Percentiles rank a stretch among this genome's conserved stretches.
phyloP scores from a whole-genome alignment of 2,797 vertebrate species.

The Glyptemys insculpta region DNA sequence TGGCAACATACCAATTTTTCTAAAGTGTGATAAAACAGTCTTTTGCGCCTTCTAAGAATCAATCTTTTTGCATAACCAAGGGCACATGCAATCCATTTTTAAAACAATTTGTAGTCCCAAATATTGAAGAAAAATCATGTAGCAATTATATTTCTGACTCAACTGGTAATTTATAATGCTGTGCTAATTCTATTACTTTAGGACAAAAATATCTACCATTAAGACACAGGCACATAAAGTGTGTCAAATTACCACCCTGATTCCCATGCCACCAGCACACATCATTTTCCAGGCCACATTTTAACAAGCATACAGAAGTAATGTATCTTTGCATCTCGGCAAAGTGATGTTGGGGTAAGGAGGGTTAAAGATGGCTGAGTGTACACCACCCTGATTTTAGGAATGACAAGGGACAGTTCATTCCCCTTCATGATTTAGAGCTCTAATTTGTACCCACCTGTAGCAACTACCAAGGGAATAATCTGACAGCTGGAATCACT shows the following conservation, averaged over 20 bases:
- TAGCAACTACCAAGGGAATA: background rate
- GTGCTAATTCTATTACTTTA: conserved; percentile 9
- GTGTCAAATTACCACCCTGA: background rate
- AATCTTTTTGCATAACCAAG: background rate
- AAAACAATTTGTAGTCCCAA: background rate
- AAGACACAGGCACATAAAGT: background rate
- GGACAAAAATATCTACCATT: background rate
- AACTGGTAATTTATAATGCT: background rate
- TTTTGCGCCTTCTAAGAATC: background rate
- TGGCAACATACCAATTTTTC: background rate
- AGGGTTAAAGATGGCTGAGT: background rate
- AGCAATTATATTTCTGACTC: background rate
- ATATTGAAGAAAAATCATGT: background rate
- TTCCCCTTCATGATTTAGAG: background rate
- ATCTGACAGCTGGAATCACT: background rate
- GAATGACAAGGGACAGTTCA: background rate
- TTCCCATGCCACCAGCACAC: background rate
- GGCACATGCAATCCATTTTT: background rate
- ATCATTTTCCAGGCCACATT: background rate
- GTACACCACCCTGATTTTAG: background rate
- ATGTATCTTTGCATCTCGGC: background rate
- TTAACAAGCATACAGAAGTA: background rate
- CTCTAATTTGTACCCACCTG: background rate
- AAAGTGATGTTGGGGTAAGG: rapidly evolving
- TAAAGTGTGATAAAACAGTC: background rate